These are phyloP conservation scores for Pachymerium ferrugineum DNA, from an alignment of 2,888 invertebrate genomes.

Conservation along the genomic window DNA sequence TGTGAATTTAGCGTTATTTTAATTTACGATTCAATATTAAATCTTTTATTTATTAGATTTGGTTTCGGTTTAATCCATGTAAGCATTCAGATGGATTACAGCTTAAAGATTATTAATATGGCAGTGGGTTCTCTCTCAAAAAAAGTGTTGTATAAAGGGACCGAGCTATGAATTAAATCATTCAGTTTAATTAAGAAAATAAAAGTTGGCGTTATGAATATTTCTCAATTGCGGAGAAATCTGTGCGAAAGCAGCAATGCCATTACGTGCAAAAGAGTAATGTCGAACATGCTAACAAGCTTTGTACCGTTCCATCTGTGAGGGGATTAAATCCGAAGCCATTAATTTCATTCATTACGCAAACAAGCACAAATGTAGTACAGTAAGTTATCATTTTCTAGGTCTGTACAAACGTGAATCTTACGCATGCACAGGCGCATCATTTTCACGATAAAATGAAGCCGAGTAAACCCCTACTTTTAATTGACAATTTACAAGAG, in stretches of 20 bases:
- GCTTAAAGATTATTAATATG: no score
- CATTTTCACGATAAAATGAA: neutral
- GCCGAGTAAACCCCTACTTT: neutral
- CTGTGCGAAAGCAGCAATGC: neutral
- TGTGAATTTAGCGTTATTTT: no score
- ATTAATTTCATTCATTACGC: conserved; percentile 13
- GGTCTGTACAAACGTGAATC: neutral
- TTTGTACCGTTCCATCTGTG: neutral
- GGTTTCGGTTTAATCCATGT: no score
- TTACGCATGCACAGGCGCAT: neutral
- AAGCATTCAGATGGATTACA: no score
- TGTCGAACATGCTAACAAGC: conserved; percentile 13
- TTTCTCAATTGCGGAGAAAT: neutral
- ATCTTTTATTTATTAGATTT: no score
- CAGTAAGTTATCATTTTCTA: neutral
- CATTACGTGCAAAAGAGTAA: neutral
- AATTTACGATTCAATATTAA: no score
- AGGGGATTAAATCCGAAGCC: conserved; percentile 9
- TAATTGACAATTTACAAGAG: no score
- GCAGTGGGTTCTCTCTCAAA: no score
- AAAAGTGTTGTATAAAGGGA: no score
- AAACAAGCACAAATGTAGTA: neutral
- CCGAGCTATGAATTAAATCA: no score
- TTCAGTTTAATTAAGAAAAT: neutral
- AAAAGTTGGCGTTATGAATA: neutral